Conservation (phyloP, 2,888 invertebrate species). For the Anthophora plumipes region DNA sequence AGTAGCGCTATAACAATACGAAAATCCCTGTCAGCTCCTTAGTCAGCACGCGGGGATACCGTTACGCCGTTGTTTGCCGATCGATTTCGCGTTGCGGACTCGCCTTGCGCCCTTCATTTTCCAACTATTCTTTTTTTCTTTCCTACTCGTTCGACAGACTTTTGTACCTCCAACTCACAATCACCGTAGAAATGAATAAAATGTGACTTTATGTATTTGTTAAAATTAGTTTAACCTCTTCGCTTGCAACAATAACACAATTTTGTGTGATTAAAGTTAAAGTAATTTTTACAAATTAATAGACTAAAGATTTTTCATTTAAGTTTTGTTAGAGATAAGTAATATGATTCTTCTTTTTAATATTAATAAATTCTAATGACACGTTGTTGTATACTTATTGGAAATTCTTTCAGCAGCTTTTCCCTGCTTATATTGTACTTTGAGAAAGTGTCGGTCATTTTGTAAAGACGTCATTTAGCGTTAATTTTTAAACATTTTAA, state of each 20-base stretch:
- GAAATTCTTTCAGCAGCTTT: neutral
- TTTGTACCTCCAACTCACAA: neutral
- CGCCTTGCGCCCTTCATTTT: neutral
- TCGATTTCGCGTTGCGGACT: constrained; percentile 14
- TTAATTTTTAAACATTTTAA: too few species aligned
- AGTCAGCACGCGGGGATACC: constrained; percentile 32
- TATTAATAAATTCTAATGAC: too few species aligned
- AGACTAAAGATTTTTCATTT: too few species aligned
- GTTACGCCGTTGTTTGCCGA: constrained; percentile 12
- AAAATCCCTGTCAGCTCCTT: constrained; percentile 48
- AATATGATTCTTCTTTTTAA: neutral
- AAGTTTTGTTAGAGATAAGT: too few species aligned
- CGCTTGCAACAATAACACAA: too few species aligned
- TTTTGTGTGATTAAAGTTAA: too few species aligned
- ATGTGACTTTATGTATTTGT: neutral
- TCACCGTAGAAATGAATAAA: neutral
- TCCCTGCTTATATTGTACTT: neutral
- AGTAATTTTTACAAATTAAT: too few species aligned
- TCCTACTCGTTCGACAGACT: neutral
- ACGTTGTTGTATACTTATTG: neutral
- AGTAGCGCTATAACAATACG: constrained; percentile 48
- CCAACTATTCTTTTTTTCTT: neutral
- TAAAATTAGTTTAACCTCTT: neutral
- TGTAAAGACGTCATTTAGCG: too few species aligned
- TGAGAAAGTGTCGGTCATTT: neutral